Evolutionary conservation across 1,140 invertebrate species (phyloP), one percentile per base, ranked within the genome.

Genomic region (Wasmannia auropunctata): DNA sequence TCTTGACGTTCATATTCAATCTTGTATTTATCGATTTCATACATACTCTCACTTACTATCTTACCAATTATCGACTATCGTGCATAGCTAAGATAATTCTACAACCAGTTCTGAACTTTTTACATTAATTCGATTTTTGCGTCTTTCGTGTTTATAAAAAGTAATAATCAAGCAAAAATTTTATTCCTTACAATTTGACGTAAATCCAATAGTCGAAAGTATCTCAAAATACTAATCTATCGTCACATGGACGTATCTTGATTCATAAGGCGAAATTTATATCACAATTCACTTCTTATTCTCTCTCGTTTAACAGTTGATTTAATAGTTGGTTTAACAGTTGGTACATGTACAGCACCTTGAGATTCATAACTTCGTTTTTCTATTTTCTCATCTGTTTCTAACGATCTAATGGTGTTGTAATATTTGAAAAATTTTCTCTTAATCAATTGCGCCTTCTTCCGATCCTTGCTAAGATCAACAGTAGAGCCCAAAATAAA

Each of bases 231-330:
- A 67, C 19, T 25, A 19, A 14, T 85, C 25, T 63, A 8, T 70
- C 19, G n/a, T 88, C 7, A 58, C 25, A 1, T 58, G 31, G 31
- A 69, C 25, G 34, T 40, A 67, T 62, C 25, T 88, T 65, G 25
- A 65, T 58, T 79, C 56, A 34, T 77, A 85, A 88, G 84, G 75
- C 67, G 86, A 40, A 86, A 65, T 83, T 49, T 60, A 87, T 92
- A 94, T 94, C 93, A 94, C 90, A 93, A 93, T 87, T 93, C 93
- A 65, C 91, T 91, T 86, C 85, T 92, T n/a, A 85, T 37, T 40
- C 25, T 67, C 37, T 87, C 87, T 51, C 63, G 81, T 22, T 67
- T 67, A 75, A n/a, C 10, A 80, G 56, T 63, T 70, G 86, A 19
- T 28, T n/a, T n/a, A n/a, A n/a, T n/a, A n/a, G n/a, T n/a, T n/a